phyloP scores from a whole-genome alignment of 2,888 invertebrate species.

The Parnassius smintheus region DNA sequence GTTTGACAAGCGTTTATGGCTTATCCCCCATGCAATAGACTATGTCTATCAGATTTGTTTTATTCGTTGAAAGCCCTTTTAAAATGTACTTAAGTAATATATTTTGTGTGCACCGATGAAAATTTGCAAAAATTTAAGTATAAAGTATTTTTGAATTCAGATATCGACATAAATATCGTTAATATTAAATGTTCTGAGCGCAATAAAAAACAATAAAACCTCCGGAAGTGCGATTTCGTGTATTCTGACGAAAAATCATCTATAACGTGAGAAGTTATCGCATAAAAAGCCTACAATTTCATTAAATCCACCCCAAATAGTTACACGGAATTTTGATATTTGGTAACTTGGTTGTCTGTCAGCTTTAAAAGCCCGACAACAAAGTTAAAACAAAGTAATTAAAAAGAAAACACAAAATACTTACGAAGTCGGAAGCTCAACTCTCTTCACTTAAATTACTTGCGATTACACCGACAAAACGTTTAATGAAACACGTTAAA shows the following conservation, averaged over 20 bases:
- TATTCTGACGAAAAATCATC: conserved; percentile 35
- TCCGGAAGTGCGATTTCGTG: conserved; percentile 37
- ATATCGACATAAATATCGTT: not conserved
- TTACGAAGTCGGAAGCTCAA: conserved; percentile 80
- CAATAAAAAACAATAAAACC: conserved; percentile 34
- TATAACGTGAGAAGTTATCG: conserved; percentile 44
- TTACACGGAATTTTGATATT: conserved; percentile 78
- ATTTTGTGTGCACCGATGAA: too few species aligned
- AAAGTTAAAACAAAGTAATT: conserved; percentile 81
- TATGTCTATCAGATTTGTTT: too few species aligned
- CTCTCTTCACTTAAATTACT: conserved; percentile 81
- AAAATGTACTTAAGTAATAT: too few species aligned
- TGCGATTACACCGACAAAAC: conserved; percentile 81
- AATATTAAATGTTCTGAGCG: conserved; percentile 29
- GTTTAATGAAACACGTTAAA: conserved; percentile 80
- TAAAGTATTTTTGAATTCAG: not conserved
- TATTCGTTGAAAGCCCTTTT: too few species aligned
- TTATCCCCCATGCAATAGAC: too few species aligned
- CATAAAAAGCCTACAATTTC: conserved; percentile 68
- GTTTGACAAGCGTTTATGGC: too few species aligned
- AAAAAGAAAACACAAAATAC: conserved; percentile 81
- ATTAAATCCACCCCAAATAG: conserved; percentile 75
- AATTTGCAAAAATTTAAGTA: too few species aligned
- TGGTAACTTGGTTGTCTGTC: conserved; percentile 80
- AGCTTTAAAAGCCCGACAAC: conserved; percentile 77